A percentile compares a stretch with the other conserved stretches of the same genome.
Conservation (phyloP, 1,140 invertebrate species). For the Lordiphosa stackelbergi region DNA sequence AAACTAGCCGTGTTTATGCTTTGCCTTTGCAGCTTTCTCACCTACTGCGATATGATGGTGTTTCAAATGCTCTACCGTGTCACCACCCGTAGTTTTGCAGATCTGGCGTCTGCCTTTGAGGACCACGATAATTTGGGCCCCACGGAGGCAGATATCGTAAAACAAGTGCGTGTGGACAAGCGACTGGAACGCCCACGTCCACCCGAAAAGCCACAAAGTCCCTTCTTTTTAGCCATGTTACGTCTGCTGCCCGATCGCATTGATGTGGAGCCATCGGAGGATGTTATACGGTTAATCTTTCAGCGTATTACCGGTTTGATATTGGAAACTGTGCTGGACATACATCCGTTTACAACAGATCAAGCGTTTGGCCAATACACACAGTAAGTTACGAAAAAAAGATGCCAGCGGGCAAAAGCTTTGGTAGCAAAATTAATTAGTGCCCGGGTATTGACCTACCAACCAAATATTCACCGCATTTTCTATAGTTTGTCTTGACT, state of each 20-base stretch:
- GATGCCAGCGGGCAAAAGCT: constrained; percentile 14
- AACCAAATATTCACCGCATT: too few species aligned
- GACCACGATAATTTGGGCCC: constrained; percentile 55
- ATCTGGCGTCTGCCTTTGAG: constrained; percentile 46
- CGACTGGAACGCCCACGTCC: constrained; percentile 50
- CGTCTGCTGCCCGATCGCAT: constrained; percentile 69
- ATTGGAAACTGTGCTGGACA: constrained; percentile 72
- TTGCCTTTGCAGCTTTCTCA: constrained; percentile 43
- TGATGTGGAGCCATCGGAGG: constrained; percentile 76
- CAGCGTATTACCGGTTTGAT: constrained; percentile 75
- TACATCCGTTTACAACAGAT: constrained; percentile 63
- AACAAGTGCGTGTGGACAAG: constrained; percentile 33
- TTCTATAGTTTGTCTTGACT: too few species aligned
- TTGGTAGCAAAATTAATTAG: too few species aligned
- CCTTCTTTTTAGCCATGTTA: constrained; percentile 67
- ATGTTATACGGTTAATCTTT: constrained; percentile 66
- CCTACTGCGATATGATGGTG: constrained; percentile 60
- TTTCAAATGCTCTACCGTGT: constrained; percentile 61
- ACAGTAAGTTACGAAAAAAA: constrained; percentile 51
- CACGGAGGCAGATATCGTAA: constrained; percentile 32
- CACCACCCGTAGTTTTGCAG: constrained; percentile 52
- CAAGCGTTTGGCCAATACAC: constrained; percentile 48
- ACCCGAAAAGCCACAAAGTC: constrained; percentile 50
- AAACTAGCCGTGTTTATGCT: too few species aligned
- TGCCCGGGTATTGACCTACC: too few species aligned